A percentile compares a stretch with the other conserved stretches of the same genome.
Evolutionary conservation across 2,113 vertebrate species (phyloP).

Genomic region (Phyllostomus discolor): DNA sequence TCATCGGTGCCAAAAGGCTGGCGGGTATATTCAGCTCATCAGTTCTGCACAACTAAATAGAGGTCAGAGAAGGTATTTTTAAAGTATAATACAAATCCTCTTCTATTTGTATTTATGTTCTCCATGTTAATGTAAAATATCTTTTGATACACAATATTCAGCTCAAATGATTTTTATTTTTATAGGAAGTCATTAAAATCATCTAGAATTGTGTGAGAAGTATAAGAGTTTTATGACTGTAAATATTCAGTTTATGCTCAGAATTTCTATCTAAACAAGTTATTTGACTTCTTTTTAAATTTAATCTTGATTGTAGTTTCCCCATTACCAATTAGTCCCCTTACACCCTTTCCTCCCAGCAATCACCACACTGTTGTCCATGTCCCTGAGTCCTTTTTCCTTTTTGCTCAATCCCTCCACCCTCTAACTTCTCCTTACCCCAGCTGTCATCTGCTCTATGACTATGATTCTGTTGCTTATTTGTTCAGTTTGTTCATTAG

Average conservation of each 20-base stretch:
- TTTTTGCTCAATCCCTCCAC: too few species aligned
- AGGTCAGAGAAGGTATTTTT: constrained; percentile 35
- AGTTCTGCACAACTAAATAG: constrained; percentile 62
- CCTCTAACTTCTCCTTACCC: too few species aligned
- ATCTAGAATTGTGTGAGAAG: background rate
- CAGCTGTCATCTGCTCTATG: too few species aligned
- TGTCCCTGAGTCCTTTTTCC: too few species aligned
- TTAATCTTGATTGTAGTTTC: too few species aligned
- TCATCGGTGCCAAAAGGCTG: constrained; percentile 42
- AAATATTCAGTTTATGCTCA: background rate
- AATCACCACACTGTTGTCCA: too few species aligned
- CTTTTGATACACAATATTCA: constrained; percentile 56
- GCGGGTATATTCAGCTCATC: constrained; percentile 11
- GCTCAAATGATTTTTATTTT: constrained; percentile 27
- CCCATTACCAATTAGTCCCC: too few species aligned
- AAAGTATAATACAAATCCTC: constrained; percentile 52
- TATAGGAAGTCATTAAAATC: background rate
- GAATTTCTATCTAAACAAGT: background rate
- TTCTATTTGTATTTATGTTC: constrained; percentile 67
- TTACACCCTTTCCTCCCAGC: too few species aligned
- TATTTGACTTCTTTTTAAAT: background rate
- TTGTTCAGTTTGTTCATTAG: too few species aligned
- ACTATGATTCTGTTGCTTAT: too few species aligned
- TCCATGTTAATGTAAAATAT: constrained; percentile 64
- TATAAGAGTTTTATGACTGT: background rate